Percentiles rank a stretch among this genome's conserved stretches.
Conservation (phyloP, 2,113 vertebrate genomes). For the Myodes glareolus region DNA sequence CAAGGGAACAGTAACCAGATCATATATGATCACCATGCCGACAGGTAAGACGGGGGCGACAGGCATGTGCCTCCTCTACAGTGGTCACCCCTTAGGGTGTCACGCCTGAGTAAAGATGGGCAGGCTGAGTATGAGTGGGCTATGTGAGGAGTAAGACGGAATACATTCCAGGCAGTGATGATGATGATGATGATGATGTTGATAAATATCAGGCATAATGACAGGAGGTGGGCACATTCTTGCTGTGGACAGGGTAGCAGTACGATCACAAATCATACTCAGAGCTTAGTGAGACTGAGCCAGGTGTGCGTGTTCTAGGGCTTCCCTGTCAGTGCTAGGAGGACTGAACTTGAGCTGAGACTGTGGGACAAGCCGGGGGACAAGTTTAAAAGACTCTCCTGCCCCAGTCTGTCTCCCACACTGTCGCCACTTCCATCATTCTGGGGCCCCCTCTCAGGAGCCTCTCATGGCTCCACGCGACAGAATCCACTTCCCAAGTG, state of each 20-base stretch:
- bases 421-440: background rate
- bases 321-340: background rate
- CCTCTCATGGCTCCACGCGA: background rate
- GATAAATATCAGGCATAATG: too few species aligned
- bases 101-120: too few species aligned
- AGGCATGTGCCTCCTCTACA: fast-evolving
- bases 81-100: background rate
- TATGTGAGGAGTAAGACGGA: background rate
- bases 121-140: background rate
- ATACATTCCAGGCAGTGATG: background rate
- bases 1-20: background rate
- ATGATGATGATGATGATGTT: too few species aligned
- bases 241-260: background rate
- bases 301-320: fast-evolving
- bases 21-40: fast-evolving
- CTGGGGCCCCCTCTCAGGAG: background rate
- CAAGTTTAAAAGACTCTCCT: background rate
- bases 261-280: background rate
- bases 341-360: background rate
- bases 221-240: background rate
- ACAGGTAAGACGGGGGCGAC: background rate
- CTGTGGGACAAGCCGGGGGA: background rate
- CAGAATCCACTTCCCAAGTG: too few species aligned
- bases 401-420: fast-evolving
- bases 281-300: fast-evolving